phyloP scores from a whole-genome alignment of 2,888 invertebrate species.

The Sepioteuthis lessoniana region DNA sequence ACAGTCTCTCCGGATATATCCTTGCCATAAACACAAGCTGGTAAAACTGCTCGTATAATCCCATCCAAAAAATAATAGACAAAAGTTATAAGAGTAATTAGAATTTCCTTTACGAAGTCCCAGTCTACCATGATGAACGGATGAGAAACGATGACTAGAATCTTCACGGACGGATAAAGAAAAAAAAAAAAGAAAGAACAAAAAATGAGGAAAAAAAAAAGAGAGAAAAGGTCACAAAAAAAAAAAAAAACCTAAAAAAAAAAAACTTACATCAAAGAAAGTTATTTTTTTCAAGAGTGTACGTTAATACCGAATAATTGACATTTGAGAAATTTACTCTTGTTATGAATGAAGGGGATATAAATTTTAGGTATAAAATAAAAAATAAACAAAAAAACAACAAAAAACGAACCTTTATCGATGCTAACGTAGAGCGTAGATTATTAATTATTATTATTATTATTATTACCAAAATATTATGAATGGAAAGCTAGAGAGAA shows the following conservation, averaged over 20 bases:
- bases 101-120: constrained; percentile 43
- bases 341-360: too few species aligned
- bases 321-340: too few species aligned
- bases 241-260: too few species aligned
- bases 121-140: constrained; percentile 43
- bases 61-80: constrained; percentile 42
- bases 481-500: neutral
- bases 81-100: constrained; percentile 24
- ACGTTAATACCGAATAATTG: too few species aligned
- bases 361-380: neutral
- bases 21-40: constrained; percentile 38
- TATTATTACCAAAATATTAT: neutral
- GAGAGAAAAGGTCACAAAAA: neutral
- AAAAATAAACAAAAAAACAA: too few species aligned
- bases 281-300: too few species aligned
- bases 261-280: too few species aligned
- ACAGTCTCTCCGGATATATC: constrained; percentile 39
- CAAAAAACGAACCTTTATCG: neutral
- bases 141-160: neutral
- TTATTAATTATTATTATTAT: neutral
- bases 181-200: neutral
- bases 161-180: too few species aligned
- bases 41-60: constrained; percentile 39
- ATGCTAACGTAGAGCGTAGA: neutral
- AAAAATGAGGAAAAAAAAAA: neutral